Evolutionary conservation across 2,797 vertebrate species (phyloP).

Genomic region (Spatula versicolor): DNA sequence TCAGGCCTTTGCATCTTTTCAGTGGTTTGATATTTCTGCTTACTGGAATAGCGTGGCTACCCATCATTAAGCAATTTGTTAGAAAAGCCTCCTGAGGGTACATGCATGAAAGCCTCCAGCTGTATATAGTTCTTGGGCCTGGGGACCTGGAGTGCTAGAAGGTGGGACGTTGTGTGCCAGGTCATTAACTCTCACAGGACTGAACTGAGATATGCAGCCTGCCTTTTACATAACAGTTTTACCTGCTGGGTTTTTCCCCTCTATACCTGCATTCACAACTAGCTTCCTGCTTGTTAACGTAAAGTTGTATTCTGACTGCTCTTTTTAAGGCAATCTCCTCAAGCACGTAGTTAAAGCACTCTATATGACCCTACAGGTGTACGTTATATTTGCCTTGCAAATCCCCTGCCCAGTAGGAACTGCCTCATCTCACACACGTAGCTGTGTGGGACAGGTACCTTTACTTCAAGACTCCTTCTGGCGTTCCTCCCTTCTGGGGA

Average conservation of each 20-base stretch:
- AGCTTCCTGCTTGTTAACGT: background rate
- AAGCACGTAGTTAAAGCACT: fast-evolving
- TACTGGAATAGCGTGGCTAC: constrained; percentile 75
- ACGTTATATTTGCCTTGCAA: fast-evolving
- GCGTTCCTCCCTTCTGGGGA: fast-evolving
- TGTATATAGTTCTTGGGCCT: background rate
- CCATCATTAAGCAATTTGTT: constrained; percentile 74
- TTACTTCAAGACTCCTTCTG: fast-evolving
- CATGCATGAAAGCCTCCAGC: background rate
- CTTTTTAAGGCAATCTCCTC: background rate
- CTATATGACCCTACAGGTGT: background rate
- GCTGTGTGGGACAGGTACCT: fast-evolving
- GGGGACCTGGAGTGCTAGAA: background rate
- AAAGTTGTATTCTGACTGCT: background rate
- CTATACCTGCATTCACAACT: background rate
- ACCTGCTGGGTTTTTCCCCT: background rate
- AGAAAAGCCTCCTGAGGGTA: constrained; percentile 2
- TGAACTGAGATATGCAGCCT: background rate
- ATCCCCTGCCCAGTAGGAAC: background rate
- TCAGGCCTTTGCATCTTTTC: constrained; percentile 71
- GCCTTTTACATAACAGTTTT: background rate
- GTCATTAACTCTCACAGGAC: background rate
- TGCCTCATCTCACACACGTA: fast-evolving
- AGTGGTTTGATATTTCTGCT: constrained; percentile 77
- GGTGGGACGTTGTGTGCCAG: fast-evolving